phyloP scores from a whole-genome alignment of 2,113 vertebrate genomes.

The Tetraodon nigroviridis region DNA sequence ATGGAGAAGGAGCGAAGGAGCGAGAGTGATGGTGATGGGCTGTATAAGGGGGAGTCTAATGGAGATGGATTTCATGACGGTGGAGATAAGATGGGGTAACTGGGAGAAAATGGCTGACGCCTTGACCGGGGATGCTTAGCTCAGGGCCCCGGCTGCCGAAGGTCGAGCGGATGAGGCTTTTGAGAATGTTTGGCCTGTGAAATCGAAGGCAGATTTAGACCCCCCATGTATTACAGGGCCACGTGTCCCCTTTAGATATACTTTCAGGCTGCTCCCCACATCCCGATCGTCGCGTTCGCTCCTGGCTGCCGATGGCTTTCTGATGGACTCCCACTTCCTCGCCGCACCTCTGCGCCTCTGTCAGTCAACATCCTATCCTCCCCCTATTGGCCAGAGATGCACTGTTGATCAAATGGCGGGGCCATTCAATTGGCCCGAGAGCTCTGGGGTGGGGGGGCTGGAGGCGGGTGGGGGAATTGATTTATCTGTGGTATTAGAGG shows the following conservation, averaged over 20 bases:
- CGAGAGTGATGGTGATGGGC: constrained; percentile 49
- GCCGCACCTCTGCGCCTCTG: constrained; percentile 42
- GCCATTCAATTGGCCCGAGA: constrained; percentile 63
- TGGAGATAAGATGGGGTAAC: constrained; percentile 67
- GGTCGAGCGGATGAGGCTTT: neutral
- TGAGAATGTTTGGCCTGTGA: neutral
- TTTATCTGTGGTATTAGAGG: constrained; percentile 81
- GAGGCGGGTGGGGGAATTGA: constrained; percentile 64
- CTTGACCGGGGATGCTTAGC: constrained; percentile 22
- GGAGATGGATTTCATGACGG: constrained; percentile 66
- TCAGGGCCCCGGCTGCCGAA: constrained; percentile 2
- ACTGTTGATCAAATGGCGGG: constrained; percentile 58
- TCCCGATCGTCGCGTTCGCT: constrained; percentile 40
- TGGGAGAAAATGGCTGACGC: constrained; percentile 66
- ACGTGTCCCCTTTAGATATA: too few relatives aligned
- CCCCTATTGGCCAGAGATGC: constrained; percentile 64
- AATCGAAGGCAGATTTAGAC: neutral
- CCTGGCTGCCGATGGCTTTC: constrained; percentile 62
- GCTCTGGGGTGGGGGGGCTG: constrained; percentile 54
- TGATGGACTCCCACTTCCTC: constrained; percentile 67
- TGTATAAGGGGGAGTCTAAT: constrained; percentile 53
- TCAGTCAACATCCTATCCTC: constrained; percentile 48
- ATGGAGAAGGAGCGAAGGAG: constrained; percentile 45
- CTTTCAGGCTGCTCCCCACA: neutral
- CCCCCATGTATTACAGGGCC: too few relatives aligned